phyloP scores from a whole-genome alignment of 2,888 invertebrate genomes.

The Meiosimyza platycephala region DNA sequence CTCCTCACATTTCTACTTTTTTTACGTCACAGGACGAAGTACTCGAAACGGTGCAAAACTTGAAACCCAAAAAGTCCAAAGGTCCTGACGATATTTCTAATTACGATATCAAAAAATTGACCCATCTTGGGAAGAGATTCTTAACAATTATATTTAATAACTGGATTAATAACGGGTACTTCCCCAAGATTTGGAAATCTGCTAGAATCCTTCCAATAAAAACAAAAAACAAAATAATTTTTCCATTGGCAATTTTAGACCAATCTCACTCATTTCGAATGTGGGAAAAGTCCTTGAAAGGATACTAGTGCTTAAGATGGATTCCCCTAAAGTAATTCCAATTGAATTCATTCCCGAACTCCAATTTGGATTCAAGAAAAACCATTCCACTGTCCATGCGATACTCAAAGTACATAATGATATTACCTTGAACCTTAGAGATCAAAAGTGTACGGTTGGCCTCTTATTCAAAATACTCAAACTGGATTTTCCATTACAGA shows the following conservation, averaged over 20 bases:
- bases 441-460: not conserved
- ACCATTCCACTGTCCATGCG: not conserved
- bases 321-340: not conserved
- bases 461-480: not conserved
- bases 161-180: not conserved
- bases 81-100: not conserved
- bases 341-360: not conserved
- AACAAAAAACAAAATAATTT: not conserved
- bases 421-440: not conserved
- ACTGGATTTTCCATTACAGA: slow-evolving; percentile 14
- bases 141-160: not conserved
- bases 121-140: not conserved
- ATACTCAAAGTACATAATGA: not conserved
- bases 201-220: not conserved
- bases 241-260: not conserved
- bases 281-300: slow-evolving; percentile 31
- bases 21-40: too few relatives aligned
- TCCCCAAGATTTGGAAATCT: slow-evolving; percentile 4
- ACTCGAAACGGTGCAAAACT: too few relatives aligned
- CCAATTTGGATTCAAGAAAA: not conserved
- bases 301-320: not conserved
- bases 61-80: not conserved
- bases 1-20: too few relatives aligned
- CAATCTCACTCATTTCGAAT: not conserved
- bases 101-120: not conserved